Evolutionary conservation across 2,797 vertebrate genomes (phyloP).

Genomic region (Melanotaenia boesemani): DNA sequence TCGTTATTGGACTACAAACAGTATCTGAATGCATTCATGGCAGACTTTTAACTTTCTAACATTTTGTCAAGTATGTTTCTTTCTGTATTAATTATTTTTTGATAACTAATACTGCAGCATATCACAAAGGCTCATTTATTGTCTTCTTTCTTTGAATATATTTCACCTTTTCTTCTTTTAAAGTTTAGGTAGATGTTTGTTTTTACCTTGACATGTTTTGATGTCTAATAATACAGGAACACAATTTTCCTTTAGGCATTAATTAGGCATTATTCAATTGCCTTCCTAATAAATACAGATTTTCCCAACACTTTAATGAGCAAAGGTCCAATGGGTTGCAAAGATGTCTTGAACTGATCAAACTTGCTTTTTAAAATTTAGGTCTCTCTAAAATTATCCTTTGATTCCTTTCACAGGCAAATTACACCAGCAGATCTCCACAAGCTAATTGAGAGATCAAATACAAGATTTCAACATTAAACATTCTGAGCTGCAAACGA

Average conservation of each 20-base stretch:
- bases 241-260: not conserved
- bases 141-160: no score
- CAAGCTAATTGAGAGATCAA: slow-evolving; percentile 52
- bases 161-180: no score
- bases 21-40: not conserved
- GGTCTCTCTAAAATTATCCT: slow-evolving; percentile 19
- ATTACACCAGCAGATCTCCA: slow-evolving; percentile 40
- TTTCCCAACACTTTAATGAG: not conserved
- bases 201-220: not conserved
- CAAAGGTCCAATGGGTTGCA: not conserved
- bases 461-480: slow-evolving; percentile 24
- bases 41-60: not conserved
- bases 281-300: not conserved
- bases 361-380: slow-evolving; percentile 11
- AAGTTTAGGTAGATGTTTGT: no score
- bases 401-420: slow-evolving; percentile 14
- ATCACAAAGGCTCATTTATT: no score
- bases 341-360: slow-evolving; percentile 27
- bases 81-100: not conserved
- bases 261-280: not conserved
- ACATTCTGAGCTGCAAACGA: slow-evolving; percentile 28
- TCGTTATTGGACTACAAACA: not conserved
- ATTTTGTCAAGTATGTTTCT: not conserved
- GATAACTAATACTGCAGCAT: not conserved
- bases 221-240: not conserved